A percentile compares a stretch with the other conserved stretches of the same genome.
Evolutionary conservation across 1,140 invertebrate genomes (phyloP).

Genomic region (Belonocnema kinseyi): DNA sequence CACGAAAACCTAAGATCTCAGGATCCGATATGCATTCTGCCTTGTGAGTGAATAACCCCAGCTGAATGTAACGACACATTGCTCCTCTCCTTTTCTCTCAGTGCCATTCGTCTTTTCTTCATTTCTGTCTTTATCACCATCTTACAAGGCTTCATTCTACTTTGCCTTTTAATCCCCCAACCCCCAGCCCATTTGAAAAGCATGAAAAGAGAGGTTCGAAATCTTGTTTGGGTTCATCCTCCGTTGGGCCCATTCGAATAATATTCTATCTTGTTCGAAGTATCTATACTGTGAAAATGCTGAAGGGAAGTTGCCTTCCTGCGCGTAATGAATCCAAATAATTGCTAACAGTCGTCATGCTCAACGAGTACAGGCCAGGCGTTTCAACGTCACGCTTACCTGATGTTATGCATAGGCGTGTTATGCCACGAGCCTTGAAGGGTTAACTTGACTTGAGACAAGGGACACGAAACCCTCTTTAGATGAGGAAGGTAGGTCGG

Average conservation of each 20-base stretch:
- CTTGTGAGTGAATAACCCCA: slow-evolving; percentile 26
- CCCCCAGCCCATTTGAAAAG: neutral
- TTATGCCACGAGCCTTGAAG: slow-evolving; percentile 2
- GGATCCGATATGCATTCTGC: slow-evolving; percentile 22
- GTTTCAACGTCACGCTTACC: slow-evolving; percentile 55
- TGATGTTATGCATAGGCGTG: slow-evolving; percentile 32
- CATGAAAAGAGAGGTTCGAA: neutral
- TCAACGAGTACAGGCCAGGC: slow-evolving; percentile 48
- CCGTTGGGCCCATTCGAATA: slow-evolving; percentile 44
- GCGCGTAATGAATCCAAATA: slow-evolving; percentile 72
- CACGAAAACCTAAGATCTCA: slow-evolving; percentile 29
- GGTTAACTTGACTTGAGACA: neutral
- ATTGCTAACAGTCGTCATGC: slow-evolving; percentile 66
- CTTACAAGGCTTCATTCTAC: neutral
- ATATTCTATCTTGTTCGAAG: slow-evolving; percentile 24
- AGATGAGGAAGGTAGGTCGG: slow-evolving; percentile 6
- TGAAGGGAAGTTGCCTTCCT: slow-evolving; percentile 67
- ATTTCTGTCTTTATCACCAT: neutral
- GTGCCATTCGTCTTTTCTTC: slow-evolving; percentile 19
- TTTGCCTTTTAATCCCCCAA: neutral
- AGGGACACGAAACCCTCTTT: neutral
- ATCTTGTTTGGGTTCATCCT: slow-evolving; percentile 53
- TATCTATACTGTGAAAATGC: slow-evolving; percentile 18
- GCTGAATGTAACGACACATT: slow-evolving; percentile 24
- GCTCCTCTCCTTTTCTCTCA: neutral